phyloP scores from a whole-genome alignment of 2,113 vertebrate genomes.

The Tauraco erythrolophus region DNA sequence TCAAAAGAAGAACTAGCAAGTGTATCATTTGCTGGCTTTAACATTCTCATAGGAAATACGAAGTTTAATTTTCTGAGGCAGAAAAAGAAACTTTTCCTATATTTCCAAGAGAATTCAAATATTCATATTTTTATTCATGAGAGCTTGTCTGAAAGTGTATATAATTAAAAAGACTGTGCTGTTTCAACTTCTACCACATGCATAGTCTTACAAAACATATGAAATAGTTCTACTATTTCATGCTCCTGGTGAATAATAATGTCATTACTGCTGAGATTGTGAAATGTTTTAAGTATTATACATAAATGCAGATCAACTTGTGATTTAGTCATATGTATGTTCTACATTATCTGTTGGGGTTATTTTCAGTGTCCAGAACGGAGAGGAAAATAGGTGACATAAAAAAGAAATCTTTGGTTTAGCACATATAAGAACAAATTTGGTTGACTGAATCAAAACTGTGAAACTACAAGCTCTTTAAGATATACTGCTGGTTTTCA shows the following conservation, averaged over 20 bases:
- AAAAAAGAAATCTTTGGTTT: not conserved
- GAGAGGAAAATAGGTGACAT: not conserved
- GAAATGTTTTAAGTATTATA: not conserved
- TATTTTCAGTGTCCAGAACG: not conserved
- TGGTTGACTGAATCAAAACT: not conserved
- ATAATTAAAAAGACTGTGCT: not conserved
- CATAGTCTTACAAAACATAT: not conserved
- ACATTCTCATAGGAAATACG: not conserved
- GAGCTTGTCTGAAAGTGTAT: not conserved
- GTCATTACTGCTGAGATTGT: not conserved
- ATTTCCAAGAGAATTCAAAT: not conserved
- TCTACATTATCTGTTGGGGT: not conserved
- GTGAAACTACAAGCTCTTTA: not conserved
- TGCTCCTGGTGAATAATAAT: not conserved
- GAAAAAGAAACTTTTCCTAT: not conserved
- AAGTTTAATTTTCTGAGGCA: not conserved
- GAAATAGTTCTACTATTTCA: not conserved
- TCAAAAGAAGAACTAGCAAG: not conserved
- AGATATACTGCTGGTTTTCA: not conserved
- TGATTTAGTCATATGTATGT: not conserved
- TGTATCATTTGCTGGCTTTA: not conserved
- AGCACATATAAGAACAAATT: not conserved
- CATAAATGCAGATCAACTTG: not conserved
- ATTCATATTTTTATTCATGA: not conserved
- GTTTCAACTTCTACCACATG: not conserved